These are phyloP conservation scores for Cryptocephalus moraei DNA, from an alignment of 2,888 invertebrate species.

Conservation along the genomic window DNA sequence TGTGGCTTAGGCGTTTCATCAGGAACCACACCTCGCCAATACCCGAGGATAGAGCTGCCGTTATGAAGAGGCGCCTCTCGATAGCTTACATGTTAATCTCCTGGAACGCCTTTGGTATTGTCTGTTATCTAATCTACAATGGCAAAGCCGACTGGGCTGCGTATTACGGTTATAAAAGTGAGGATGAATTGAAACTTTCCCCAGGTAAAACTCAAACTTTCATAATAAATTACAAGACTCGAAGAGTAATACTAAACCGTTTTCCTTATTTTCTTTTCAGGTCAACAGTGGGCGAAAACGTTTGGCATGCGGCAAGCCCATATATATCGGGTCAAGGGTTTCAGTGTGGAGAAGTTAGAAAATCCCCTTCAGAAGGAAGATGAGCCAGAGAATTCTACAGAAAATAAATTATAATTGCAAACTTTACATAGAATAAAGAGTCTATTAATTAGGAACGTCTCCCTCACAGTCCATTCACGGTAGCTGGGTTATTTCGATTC, in stretches of 20 bases:
- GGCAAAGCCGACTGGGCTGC: constrained; percentile 61
- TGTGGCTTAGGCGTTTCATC: constrained; percentile 43
- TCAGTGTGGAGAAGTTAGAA: constrained; percentile 26
- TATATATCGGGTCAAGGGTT: constrained; percentile 46
- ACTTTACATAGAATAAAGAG: constrained; percentile 6
- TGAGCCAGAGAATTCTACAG: constrained; percentile 1
- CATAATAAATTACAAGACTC: not conserved
- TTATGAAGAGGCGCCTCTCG: constrained; percentile 54
- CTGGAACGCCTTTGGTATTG: constrained; percentile 62
- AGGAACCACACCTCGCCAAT: constrained; percentile 43
- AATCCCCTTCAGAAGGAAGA: not conserved
- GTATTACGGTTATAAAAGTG: constrained; percentile 51
- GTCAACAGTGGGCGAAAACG: constrained; percentile 45
- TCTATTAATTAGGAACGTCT: constrained; percentile 12
- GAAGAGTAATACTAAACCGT: no score
- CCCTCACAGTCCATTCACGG: constrained; percentile 28
- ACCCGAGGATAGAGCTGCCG: constrained; percentile 40
- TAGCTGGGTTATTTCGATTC: constrained; percentile 35
- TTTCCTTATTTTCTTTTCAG: constrained; percentile 37
- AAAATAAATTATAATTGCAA: constrained; percentile 9
- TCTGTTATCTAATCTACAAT: constrained; percentile 46
- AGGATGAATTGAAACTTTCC: constrained; percentile 45
- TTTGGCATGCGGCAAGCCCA: constrained; percentile 48
- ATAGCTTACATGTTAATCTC: constrained; percentile 53
- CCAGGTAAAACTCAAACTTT: constrained; percentile 37